A percentile compares a stretch with the other conserved stretches of the same genome.
Conservation (phyloP, 2,888 invertebrate genomes). For the Eupithecia dodoneata region DNA sequence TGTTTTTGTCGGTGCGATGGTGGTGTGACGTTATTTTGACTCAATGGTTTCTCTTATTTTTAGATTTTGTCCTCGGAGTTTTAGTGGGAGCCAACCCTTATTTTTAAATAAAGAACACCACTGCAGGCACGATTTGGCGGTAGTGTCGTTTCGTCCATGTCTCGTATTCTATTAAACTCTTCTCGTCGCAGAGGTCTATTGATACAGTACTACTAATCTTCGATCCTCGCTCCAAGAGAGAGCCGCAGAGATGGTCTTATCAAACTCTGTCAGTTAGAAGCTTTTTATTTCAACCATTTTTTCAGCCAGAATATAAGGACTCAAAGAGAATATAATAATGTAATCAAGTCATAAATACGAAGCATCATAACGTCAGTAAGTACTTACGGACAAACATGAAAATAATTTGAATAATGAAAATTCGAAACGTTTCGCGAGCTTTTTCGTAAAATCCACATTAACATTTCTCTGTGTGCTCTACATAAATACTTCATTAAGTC, state of each 20-base stretch:
- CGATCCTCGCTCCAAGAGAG: background rate
- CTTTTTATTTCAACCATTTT: background rate
- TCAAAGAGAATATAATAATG: background rate
- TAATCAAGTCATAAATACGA: background rate
- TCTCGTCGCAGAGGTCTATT: background rate
- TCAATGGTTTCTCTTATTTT: background rate
- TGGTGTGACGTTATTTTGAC: background rate
- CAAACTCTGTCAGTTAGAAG: background rate
- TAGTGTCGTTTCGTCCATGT: background rate
- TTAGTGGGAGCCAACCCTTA: background rate
- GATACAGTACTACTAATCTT: background rate
- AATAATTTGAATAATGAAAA: slow-evolving; percentile 19
- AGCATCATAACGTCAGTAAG: background rate
- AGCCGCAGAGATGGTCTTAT: background rate
- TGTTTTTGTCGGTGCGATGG: background rate
- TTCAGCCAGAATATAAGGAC: background rate
- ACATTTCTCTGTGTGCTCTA: slow-evolving; percentile 25
- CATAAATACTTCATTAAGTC: slow-evolving; percentile 43
- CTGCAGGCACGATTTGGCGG: background rate
- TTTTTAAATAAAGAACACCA: background rate
- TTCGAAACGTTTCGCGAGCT: slow-evolving; percentile 17
- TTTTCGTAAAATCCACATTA: slow-evolving; percentile 24
- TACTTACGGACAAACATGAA: slow-evolving; percentile 8
- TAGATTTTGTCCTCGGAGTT: background rate
- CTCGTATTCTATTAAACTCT: background rate